Evolutionary conservation across 2,113 vertebrate genomes (phyloP).

Genomic region (Xiphophorus maculatus): DNA sequence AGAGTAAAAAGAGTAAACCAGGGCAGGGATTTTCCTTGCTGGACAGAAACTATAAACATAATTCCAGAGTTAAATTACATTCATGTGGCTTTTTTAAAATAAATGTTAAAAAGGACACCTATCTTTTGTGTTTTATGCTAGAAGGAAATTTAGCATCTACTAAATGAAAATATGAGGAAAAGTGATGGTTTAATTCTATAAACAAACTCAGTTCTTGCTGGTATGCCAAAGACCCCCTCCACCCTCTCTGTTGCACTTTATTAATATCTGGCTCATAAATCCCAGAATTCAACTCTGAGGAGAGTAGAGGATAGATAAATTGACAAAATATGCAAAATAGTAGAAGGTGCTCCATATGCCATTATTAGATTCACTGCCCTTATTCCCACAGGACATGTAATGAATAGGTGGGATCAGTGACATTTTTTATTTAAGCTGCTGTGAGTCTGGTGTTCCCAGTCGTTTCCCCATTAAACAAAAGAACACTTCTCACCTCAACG

Average conservation of each 20-base stretch:
- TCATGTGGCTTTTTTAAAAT: no score
- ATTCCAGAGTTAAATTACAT: background rate
- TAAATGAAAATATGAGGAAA: background rate
- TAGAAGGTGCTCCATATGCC: background rate
- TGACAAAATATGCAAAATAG: background rate
- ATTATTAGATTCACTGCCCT: conserved; percentile 11
- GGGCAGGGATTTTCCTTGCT: background rate
- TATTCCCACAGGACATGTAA: conserved; percentile 22
- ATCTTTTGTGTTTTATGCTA: background rate
- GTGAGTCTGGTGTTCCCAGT: background rate
- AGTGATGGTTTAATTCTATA: background rate
- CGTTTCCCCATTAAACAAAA: conserved; percentile 37
- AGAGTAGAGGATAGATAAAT: background rate
- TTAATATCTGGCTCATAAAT: background rate
- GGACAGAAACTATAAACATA: background rate
- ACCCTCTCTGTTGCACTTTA: background rate
- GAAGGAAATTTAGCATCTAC: background rate
- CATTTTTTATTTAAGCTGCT: conserved; percentile 31
- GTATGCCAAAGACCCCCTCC: background rate
- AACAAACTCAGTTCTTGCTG: background rate
- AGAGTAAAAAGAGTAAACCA: background rate
- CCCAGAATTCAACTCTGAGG: background rate
- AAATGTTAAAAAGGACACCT: background rate
- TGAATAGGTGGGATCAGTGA: conserved; percentile 42
- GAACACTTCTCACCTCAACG: conserved; percentile 35